Percentiles rank a stretch among this genome's conserved stretches.
phyloP scores from a whole-genome alignment of 2,797 vertebrate genomes.

The Psittacula derbiana region DNA sequence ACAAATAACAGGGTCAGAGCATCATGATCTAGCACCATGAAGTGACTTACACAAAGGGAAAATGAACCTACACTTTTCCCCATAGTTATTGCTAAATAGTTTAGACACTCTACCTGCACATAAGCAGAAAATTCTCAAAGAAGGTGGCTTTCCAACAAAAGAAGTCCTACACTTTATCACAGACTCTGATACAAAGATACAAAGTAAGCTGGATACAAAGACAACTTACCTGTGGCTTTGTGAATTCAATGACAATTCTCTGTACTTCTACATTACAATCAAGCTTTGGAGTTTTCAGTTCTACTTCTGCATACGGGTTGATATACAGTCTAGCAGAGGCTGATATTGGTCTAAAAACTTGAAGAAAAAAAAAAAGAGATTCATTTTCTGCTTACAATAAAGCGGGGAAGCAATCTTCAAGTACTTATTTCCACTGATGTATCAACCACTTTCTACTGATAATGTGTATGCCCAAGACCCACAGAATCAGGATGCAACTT shows the following conservation, averaged over 20 bases:
- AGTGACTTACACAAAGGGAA: neutral
- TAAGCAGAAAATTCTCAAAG: neutral
- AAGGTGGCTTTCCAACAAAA: neutral
- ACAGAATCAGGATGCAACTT: neutral
- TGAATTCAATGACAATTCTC: constrained; percentile 90
- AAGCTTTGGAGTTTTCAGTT: constrained; percentile 86
- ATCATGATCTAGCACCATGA: neutral
- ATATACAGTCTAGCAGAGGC: constrained; percentile 92
- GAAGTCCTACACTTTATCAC: neutral
- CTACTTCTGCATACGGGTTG: constrained; percentile 87
- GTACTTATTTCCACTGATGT: neutral
- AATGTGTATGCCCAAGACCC: neutral
- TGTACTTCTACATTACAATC: constrained; percentile 90
- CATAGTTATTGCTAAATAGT: neutral
- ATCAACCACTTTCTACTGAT: neutral
- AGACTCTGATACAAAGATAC: neutral
- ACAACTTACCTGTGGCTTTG: constrained; percentile 86
- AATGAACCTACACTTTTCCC: neutral
- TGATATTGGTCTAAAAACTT: constrained; percentile 93
- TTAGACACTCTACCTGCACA: neutral
- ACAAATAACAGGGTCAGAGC: neutral
- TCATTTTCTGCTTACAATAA: neutral
- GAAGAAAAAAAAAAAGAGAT: neutral
- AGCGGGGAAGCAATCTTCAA: neutral
- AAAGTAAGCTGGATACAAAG: neutral